Evolutionary conservation across 2,888 invertebrate species (phyloP), one percentile per base, ranked within the genome.

Genomic region (Macrosiphum euphorbiae): DNA sequence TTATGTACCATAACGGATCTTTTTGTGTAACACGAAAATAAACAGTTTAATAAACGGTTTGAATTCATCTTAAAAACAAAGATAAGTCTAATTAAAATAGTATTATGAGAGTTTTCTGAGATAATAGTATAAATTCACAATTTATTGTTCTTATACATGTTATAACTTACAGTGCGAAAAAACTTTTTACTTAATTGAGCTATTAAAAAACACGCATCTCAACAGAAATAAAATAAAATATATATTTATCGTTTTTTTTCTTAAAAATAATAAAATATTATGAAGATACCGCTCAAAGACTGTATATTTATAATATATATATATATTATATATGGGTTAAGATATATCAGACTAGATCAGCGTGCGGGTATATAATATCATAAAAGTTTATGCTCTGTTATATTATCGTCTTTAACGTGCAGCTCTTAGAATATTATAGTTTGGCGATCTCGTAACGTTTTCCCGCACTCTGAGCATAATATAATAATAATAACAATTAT

Each of bases 1-100:
- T 94, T 86, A 90, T 61, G 90, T 90, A 86, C 90, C 90, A 67
- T 94, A 90, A 93, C 93, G 85, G 58, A 89, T 85, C 1, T 93
- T 93, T 55, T 58, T 52, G 87, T 67, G 88, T 88, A 41, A 92
- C 28, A 67, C 28, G 88, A 67, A 92, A 88, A 88, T 88, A 67
- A 92, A 92, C 88, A 88, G 52, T 84, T 91, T 90, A 52, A 58
- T 67, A 90, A 90, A 90, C 50, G 50, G 90, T 67, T 78, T 90
- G 20, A 90, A 67, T 47, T 67, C 67, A 90, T 92, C 41, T 78
- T 86, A 91, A 91, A 90, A 84, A 52, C 20, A 91, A 91, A 84
- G 84, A 84, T 91, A 47, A 67, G 24, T 90, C 67, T 88, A 88
- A 78, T 41, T 90, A 58, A 89, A 20, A 78, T 87, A 52, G 47